phyloP scores from a whole-genome alignment of 1,140 invertebrate genomes.

The Aphidius ervi region DNA sequence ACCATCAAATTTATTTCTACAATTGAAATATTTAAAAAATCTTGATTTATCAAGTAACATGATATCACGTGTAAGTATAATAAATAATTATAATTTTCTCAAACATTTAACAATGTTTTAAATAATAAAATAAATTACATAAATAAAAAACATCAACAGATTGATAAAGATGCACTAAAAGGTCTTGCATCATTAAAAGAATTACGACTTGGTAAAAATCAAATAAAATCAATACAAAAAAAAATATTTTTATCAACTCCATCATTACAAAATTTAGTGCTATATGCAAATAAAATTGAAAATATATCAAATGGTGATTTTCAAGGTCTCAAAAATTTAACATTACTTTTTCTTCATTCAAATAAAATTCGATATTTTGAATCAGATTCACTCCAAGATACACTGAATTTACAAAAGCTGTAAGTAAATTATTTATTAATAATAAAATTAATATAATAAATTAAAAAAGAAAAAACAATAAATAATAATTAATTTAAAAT shows the following conservation, averaged over 20 bases:
- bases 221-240: constrained; percentile 52
- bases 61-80: constrained; percentile 39
- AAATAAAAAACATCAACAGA: constrained; percentile 30
- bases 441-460: background rate
- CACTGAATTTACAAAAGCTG: constrained; percentile 43
- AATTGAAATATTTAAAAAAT: constrained; percentile 47
- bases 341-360: constrained; percentile 60
- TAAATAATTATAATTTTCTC: background rate
- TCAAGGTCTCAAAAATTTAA: constrained; percentile 55
- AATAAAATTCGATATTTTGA: constrained; percentile 57
- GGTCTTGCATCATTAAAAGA: constrained; percentile 55
- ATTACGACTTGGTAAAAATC: constrained; percentile 59
- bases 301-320: constrained; percentile 54
- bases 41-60: constrained; percentile 52
- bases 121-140: too few species aligned
- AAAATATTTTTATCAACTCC: constrained; percentile 49
- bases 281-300: constrained; percentile 61
- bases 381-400: constrained; percentile 50
- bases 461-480: too few species aligned
- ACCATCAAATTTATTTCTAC: constrained; percentile 55
- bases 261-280: constrained; percentile 56
- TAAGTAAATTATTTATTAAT: constrained; percentile 23
- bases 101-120: background rate
- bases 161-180: constrained; percentile 51
- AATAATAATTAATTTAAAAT: background rate